These are phyloP conservation scores for Lissonota sp. DNA, from an alignment of 2,888 invertebrate species.

Conservation along the genomic window DNA sequence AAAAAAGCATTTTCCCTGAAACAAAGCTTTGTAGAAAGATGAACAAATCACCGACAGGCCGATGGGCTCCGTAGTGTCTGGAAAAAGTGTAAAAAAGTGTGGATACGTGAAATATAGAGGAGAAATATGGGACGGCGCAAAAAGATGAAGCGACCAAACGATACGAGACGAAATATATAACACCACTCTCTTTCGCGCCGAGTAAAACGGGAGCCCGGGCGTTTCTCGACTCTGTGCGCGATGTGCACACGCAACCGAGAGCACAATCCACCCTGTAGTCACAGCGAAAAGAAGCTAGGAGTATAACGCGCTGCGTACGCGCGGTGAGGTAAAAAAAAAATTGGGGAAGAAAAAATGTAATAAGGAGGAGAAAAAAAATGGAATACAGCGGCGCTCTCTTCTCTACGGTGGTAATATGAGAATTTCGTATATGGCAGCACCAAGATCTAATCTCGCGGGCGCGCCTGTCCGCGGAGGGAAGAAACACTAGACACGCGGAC, in stretches of 20 bases:
- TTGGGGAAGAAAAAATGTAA: slow-evolving; percentile 50
- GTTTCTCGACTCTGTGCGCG: slow-evolving; percentile 54
- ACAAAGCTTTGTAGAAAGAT: too few species aligned
- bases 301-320: slow-evolving; percentile 69
- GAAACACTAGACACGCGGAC: slow-evolving; percentile 78
- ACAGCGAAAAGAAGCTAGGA: slow-evolving; percentile 60
- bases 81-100: background rate
- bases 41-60: too few species aligned
- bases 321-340: slow-evolving; percentile 68
- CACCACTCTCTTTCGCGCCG: slow-evolving; percentile 42
- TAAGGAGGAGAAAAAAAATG: slow-evolving; percentile 70
- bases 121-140: slow-evolving; percentile 62
- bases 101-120: background rate
- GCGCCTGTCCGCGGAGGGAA: slow-evolving; percentile 76
- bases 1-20: too few species aligned
- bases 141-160: slow-evolving; percentile 43
- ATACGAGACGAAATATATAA: slow-evolving; percentile 5
- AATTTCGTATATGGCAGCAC: slow-evolving; percentile 80
- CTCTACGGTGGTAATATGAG: slow-evolving; percentile 79
- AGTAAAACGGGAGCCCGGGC: slow-evolving; percentile 78
- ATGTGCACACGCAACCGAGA: slow-evolving; percentile 55
- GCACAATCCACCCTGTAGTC: slow-evolving; percentile 39
- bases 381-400: slow-evolving; percentile 34
- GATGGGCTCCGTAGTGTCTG: too few species aligned
- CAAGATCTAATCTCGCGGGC: slow-evolving; percentile 81